These are phyloP conservation scores for Monoplex corrugatus DNA, from an alignment of 2,888 invertebrate species.

Conservation along the genomic window DNA sequence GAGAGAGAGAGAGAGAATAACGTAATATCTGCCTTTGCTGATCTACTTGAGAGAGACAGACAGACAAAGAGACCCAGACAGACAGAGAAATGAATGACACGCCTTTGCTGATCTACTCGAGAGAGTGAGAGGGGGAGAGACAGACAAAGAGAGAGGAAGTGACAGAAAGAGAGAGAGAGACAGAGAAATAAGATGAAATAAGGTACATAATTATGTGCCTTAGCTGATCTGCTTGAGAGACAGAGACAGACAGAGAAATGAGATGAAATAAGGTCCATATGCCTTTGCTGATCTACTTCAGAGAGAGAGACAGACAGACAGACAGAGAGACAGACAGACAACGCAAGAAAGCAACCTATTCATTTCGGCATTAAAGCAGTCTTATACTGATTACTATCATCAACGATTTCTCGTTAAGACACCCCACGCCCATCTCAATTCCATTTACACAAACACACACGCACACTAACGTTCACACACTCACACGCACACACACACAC, in stretches of 20 bases:
- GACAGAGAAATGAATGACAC: too few species aligned
- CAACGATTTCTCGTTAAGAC: too few species aligned
- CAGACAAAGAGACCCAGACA: background rate
- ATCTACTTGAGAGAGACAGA: background rate
- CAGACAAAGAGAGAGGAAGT: background rate
- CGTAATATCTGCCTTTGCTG: too few species aligned
- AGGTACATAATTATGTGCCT: background rate
- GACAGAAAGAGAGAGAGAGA: background rate
- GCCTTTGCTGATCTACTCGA: too few species aligned
- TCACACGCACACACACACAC: background rate
- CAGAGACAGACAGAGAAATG: slow-evolving; percentile 12
- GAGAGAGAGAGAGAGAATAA: background rate
- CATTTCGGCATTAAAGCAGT: too few species aligned
- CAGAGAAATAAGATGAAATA: background rate
- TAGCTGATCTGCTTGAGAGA: background rate
- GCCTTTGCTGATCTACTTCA: background rate
- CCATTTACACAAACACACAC: too few species aligned
- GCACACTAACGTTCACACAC: background rate
- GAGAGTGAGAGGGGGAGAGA: background rate
- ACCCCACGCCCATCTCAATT: too few species aligned
- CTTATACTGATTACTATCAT: background rate
- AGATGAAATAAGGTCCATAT: background rate
- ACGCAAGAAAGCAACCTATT: background rate
- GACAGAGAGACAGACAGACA: background rate
- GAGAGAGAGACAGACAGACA: background rate